These are phyloP conservation scores for Papilio machaon DNA, from an alignment of 1,140 invertebrate genomes.

Conservation along the genomic window DNA sequence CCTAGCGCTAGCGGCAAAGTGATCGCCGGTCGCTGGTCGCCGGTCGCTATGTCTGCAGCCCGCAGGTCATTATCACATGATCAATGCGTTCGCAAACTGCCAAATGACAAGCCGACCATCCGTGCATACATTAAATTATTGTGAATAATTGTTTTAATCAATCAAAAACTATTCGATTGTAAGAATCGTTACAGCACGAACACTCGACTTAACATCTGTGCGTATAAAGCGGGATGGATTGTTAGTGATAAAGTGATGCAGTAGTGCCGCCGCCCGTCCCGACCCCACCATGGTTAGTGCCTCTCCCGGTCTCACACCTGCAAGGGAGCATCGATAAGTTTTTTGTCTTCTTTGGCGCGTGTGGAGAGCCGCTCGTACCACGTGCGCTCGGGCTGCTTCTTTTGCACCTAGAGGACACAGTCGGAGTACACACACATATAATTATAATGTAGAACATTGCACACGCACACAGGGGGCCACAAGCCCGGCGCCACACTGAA, in stretches of 20 bases:
- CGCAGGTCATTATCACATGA: neutral
- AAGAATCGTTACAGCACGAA: neutral
- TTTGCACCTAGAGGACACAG: constrained; percentile 60
- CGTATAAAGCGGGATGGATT: neutral
- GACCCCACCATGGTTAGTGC: constrained; percentile 40
- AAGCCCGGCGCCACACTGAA: neutral
- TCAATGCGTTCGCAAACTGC: neutral
- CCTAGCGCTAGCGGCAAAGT: neutral
- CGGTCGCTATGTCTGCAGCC: neutral
- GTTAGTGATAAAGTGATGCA: constrained; percentile 41
- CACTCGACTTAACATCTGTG: neutral
- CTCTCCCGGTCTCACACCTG: constrained; percentile 60
- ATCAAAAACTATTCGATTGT: neutral
- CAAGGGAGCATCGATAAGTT: constrained; percentile 60
- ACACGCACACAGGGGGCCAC: neutral
- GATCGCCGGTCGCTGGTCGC: neutral
- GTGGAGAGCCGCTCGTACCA: constrained; percentile 76
- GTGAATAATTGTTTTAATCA: neutral
- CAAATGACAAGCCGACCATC: neutral
- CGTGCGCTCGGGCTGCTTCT: constrained; percentile 60
- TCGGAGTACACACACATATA: constrained; percentile 35
- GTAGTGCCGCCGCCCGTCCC: constrained; percentile 17
- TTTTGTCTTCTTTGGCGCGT: constrained; percentile 57
- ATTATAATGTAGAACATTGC: neutral
- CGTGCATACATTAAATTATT: neutral